phyloP scores from a whole-genome alignment of 1,140 invertebrate genomes.

The Aphidius ervi region DNA sequence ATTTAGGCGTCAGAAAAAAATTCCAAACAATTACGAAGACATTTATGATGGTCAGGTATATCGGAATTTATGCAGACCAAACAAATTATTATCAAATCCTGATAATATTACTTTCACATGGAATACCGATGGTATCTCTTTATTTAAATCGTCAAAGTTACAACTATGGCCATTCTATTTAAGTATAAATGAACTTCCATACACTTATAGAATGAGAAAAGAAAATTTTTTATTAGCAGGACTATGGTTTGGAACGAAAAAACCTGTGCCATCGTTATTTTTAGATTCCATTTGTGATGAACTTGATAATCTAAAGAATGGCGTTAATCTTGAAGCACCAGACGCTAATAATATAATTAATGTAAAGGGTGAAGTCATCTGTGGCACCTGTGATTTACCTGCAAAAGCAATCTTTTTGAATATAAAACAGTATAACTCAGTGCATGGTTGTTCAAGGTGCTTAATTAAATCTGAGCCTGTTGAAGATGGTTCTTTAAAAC shows the following conservation, averaged over 20 bases:
- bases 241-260: slow-evolving; percentile 5
- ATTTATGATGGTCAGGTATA: slow-evolving; percentile 30
- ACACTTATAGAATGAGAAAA: background rate
- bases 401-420: slow-evolving; percentile 16
- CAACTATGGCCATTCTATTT: slow-evolving; percentile 18
- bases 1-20: slow-evolving; percentile 17
- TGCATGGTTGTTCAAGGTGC: slow-evolving; percentile 13
- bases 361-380: background rate
- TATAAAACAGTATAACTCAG: slow-evolving; percentile 8
- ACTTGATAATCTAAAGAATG: background rate
- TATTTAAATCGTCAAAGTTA: slow-evolving; percentile 13
- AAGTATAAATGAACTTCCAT: slow-evolving; percentile 11
- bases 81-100: background rate
- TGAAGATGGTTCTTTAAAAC: background rate
- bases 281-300: background rate
- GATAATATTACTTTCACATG: slow-evolving; percentile 16
- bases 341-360: background rate
- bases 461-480: background rate
- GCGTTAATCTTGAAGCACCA: background rate
- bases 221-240: slow-evolving; percentile 8
- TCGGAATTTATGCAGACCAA: slow-evolving; percentile 12
- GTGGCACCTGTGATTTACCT: slow-evolving; percentile 15
- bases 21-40: slow-evolving; percentile 22
- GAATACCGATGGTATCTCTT: slow-evolving; percentile 13
- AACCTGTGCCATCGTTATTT: slow-evolving; percentile 9